Evolutionary conservation across 1,140 invertebrate species (phyloP).

Genomic region (Lysiphlebus fabarum): DNA sequence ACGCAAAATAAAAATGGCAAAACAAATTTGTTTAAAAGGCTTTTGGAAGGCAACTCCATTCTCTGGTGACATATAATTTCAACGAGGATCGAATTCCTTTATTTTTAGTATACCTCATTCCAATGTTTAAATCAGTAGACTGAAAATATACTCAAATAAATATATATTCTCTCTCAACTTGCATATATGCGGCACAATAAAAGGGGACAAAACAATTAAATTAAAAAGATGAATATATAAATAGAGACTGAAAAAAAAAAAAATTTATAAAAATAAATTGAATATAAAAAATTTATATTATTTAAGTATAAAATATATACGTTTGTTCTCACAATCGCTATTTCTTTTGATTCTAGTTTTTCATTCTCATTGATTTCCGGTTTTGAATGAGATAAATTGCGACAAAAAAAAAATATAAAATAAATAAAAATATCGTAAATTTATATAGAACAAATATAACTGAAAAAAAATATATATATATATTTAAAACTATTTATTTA

Average conservation of each 20-base stretch:
- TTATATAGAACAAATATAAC: conserved; percentile 8
- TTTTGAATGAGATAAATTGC: conserved; percentile 13
- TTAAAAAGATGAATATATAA: conserved; percentile 1
- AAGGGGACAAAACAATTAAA: background rate
- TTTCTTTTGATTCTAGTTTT: conserved; percentile 2
- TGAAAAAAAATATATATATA: background rate
- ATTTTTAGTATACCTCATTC: background rate
- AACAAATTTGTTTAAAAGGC: conserved; percentile 19
- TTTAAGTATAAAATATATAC: conserved; percentile 1
- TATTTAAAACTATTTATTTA: too few species aligned
- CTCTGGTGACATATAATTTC: conserved; percentile 16
- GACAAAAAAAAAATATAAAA: conserved; percentile 17
- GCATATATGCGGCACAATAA: conserved; percentile 1
- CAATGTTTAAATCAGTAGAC: background rate
- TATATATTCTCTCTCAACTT: conserved; percentile 1
- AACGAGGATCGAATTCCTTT: conserved; percentile 16
- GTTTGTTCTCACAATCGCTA: conserved; percentile 11
- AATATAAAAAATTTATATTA: background rate
- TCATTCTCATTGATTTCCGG: conserved; percentile 22
- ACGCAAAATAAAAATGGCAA: conserved; percentile 15
- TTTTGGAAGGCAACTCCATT: conserved; percentile 13
- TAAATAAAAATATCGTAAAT: conserved; percentile 22
- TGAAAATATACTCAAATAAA: conserved; percentile 3
- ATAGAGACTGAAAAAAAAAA: conserved; percentile 2
- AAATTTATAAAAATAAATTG: background rate